These are phyloP conservation scores for Pelosia muscerda DNA, from an alignment of 2,888 invertebrate species.

Conservation along the genomic window DNA sequence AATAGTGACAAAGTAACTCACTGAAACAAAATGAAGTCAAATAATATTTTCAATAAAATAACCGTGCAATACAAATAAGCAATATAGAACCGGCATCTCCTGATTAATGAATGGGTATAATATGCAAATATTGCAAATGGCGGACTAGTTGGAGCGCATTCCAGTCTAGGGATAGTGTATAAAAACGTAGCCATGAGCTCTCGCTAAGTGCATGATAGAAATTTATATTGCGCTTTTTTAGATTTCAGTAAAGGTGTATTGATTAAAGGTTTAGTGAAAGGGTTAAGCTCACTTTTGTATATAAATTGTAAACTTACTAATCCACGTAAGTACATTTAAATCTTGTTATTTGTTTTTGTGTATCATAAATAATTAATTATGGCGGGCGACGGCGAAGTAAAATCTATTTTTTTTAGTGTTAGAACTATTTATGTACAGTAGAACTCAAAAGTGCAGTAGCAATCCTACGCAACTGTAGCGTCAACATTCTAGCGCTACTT, in stretches of 20 bases:
- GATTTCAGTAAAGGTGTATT: constrained; percentile 31
- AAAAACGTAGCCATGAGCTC: constrained; percentile 29
- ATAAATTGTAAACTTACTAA: no score
- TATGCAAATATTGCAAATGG: constrained; percentile 55
- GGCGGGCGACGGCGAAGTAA: no score
- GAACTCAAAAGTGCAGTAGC: no score
- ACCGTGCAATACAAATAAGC: constrained; percentile 18
- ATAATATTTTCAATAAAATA: constrained; percentile 6
- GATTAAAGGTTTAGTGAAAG: constrained; percentile 45
- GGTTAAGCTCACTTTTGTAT: not conserved
- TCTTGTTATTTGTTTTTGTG: no score
- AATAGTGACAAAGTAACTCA: not conserved
- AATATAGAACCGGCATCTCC: constrained; percentile 38
- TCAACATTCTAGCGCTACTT: no score
- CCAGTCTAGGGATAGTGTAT: constrained; percentile 44
- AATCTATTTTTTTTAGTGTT: no score
- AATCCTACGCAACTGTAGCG: no score
- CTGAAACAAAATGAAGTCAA: constrained; percentile 6
- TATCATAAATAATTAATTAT: no score
- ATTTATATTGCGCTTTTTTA: constrained; percentile 47
- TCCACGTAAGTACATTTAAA: no score
- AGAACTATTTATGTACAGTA: no score
- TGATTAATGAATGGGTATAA: constrained; percentile 60
- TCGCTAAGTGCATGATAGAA: constrained; percentile 42
- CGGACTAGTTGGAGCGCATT: constrained; percentile 55